Evolutionary conservation across 2,888 invertebrate species (phyloP).

Genomic region (Onchidella celtica): DNA sequence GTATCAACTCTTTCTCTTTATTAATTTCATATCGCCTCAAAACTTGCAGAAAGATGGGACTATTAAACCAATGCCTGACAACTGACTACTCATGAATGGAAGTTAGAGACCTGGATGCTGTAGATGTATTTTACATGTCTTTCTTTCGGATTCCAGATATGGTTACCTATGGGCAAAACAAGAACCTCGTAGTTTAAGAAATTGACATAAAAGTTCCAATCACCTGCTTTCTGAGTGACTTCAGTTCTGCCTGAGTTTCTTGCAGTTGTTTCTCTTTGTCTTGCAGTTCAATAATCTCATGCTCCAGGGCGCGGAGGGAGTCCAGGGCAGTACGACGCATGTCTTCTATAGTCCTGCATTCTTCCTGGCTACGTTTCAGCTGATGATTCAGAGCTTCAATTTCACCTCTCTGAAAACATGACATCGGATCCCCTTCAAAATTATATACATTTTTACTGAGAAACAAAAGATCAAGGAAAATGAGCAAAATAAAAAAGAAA

Average conservation of each 20-base stretch:
- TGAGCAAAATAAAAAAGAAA: not conserved
- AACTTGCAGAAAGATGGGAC: too few species aligned
- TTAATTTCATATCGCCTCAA: too few species aligned
- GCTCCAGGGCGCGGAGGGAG: slow-evolving; percentile 64
- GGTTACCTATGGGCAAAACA: too few species aligned
- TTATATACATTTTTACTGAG: not conserved
- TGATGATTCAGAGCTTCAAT: slow-evolving; percentile 63
- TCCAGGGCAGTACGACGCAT: slow-evolving; percentile 72
- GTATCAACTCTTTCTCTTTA: too few species aligned
- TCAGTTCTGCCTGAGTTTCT: slow-evolving; percentile 66
- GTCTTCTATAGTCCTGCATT: slow-evolving; percentile 66
- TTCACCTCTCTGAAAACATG: slow-evolving; percentile 62
- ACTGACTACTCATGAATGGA: too few species aligned
- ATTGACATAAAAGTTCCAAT: too few species aligned
- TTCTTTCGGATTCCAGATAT: too few species aligned
- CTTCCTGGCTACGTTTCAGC: slow-evolving; percentile 65
- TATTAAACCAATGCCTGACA: too few species aligned
- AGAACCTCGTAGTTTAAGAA: too few species aligned
- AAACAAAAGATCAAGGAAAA: not conserved
- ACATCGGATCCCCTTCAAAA: too few species aligned
- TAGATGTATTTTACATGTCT: too few species aligned
- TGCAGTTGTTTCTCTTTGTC: slow-evolving; percentile 64
- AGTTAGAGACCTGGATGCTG: too few species aligned
- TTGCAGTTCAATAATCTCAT: slow-evolving; percentile 66
- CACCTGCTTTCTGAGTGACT: slow-evolving; percentile 69